Conservation (phyloP, 2,888 invertebrate species). For the Drosophila formosana region DNA sequence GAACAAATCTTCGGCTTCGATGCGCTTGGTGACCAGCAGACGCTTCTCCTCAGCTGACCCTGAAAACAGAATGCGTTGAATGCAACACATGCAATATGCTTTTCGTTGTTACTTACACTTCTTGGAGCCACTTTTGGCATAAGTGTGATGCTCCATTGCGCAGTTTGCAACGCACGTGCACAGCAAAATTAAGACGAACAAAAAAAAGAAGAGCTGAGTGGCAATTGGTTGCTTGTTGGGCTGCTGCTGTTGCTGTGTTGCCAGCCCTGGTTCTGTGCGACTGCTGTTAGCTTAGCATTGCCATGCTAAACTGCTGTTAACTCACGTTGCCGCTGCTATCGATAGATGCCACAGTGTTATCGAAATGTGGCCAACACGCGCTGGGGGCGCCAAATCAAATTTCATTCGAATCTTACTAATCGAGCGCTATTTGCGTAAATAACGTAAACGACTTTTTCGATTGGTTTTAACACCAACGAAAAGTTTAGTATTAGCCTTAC, state of each 20-base stretch:
- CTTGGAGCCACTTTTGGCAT: slow-evolving; percentile 80
- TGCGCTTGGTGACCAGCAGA: slow-evolving; percentile 79
- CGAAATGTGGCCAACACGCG: neutral
- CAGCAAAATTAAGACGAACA: slow-evolving; percentile 34
- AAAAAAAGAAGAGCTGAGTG: slow-evolving; percentile 33
- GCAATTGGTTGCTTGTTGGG: slow-evolving; percentile 40
- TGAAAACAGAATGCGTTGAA: slow-evolving; percentile 29
- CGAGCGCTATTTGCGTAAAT: too few species aligned
- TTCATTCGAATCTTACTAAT: slow-evolving; percentile 8
- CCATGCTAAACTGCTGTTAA: slow-evolving; percentile 30
- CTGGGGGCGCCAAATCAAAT: slow-evolving; percentile 3
- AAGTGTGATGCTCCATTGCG: slow-evolving; percentile 82
- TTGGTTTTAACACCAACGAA: too few species aligned
- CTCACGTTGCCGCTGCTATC: slow-evolving; percentile 22
- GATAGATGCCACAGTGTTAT: slow-evolving; percentile 21
- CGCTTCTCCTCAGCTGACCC: slow-evolving; percentile 83
- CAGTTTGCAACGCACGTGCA: slow-evolving; percentile 51
- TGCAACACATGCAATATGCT: too few species aligned
- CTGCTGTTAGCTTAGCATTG: slow-evolving; percentile 37
- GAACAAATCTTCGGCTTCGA: slow-evolving; percentile 80
- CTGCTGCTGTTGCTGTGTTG: slow-evolving; percentile 18
- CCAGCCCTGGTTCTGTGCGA: slow-evolving; percentile 43
- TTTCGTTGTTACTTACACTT: slow-evolving; percentile 74
- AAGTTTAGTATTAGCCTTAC: too few species aligned
- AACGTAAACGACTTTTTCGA: too few species aligned